Conservation (phyloP, 1,140 invertebrate species). For the Drosophila sulfurigaster region DNA sequence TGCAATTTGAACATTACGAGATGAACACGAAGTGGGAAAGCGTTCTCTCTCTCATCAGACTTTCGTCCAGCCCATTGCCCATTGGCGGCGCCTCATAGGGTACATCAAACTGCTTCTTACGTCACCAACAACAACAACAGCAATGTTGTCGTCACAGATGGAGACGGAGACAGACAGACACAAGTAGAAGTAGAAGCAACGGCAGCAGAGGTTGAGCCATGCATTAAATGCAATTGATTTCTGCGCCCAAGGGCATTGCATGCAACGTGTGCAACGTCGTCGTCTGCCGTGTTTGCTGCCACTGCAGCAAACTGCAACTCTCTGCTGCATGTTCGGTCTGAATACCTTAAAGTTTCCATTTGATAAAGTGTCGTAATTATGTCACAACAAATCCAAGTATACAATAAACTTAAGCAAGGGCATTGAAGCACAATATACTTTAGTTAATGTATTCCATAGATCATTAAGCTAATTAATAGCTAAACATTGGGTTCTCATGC, state of each 20-base stretch:
- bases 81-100: slow-evolving; percentile 62
- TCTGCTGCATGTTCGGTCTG: slow-evolving; percentile 20
- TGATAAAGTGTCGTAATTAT: slow-evolving; percentile 24
- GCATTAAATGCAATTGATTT: slow-evolving; percentile 79
- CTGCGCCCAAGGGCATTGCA: slow-evolving; percentile 73
- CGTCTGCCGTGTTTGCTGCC: slow-evolving; percentile 8
- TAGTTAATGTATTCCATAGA: neutral
- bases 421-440: neutral
- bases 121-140: slow-evolving; percentile 23
- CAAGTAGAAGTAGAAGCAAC: slow-evolving; percentile 12
- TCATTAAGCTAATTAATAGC: neutral
- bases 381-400: slow-evolving; percentile 6
- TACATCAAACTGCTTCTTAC: slow-evolving; percentile 74
- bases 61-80: slow-evolving; percentile 38
- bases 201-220: slow-evolving; percentile 52
- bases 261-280: slow-evolving; percentile 28
- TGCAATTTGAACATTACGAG: slow-evolving; percentile 79
- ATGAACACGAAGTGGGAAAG: slow-evolving; percentile 40
- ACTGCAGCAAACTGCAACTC: neutral
- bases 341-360: slow-evolving; percentile 23
- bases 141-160: slow-evolving; percentile 19
- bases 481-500: neutral
- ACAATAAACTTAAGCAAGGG: slow-evolving; percentile 2
- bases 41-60: slow-evolving; percentile 16
- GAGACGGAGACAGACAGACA: slow-evolving; percentile 5